Evolutionary conservation across 2,888 invertebrate genomes (phyloP).

Genomic region (Encarsia formosa): DNA sequence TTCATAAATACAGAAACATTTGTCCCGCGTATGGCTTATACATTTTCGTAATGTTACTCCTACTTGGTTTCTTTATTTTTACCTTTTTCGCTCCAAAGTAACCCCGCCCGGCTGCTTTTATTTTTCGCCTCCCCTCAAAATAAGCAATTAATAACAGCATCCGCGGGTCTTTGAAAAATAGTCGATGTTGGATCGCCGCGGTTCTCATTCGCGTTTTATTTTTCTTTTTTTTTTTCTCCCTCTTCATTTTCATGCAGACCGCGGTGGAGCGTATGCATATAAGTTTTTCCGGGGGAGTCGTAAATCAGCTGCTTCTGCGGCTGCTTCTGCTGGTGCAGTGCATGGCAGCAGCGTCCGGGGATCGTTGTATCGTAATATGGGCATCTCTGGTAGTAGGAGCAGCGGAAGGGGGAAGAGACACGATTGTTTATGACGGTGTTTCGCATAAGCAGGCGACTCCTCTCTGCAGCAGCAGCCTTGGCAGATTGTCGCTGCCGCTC

Average conservation of each 20-base stretch:
- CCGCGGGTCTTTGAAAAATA: constrained; percentile 21
- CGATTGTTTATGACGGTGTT: too few species aligned
- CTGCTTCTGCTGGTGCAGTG: background rate
- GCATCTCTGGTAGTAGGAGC: constrained; percentile 6
- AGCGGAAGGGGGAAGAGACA: too few species aligned
- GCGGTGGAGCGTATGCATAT: constrained; percentile 10
- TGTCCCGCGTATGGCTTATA: constrained; percentile 6
- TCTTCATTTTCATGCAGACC: constrained; percentile 1
- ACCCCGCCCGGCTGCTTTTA: background rate
- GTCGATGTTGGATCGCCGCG: constrained; percentile 19
- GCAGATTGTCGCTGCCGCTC: too few species aligned
- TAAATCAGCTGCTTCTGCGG: constrained; percentile 13
- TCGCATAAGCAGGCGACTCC: background rate
- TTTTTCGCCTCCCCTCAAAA: constrained; percentile 10
- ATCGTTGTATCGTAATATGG: constrained; percentile 22
- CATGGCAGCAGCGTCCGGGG: background rate
- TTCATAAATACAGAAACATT: constrained; percentile 27
- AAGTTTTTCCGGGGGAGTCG: constrained; percentile 20
- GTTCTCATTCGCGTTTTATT: constrained; percentile 4
- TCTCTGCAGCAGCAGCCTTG: background rate
- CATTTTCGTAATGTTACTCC: constrained; percentile 12
- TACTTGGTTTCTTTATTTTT: constrained; percentile 7
- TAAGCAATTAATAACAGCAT: constrained; percentile 25
- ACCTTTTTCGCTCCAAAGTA: background rate
- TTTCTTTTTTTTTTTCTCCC: constrained; percentile 2